Percentiles rank a stretch among this genome's conserved stretches.
These are phyloP conservation scores for Drosophila greeni DNA, from an alignment of 2,888 invertebrate genomes.

Conservation along the genomic window DNA sequence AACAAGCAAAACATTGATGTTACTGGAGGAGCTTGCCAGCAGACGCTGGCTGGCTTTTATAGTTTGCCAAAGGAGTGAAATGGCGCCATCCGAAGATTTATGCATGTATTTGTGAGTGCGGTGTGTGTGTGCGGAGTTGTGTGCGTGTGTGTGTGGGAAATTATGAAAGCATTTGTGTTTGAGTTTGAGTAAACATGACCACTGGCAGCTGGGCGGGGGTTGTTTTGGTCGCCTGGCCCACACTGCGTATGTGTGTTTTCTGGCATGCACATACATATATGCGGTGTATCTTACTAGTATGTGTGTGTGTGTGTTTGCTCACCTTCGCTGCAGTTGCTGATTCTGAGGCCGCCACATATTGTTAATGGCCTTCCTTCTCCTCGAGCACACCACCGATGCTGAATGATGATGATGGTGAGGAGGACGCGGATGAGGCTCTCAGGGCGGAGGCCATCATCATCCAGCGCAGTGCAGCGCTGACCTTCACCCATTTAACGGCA, in stretches of 20 bases:
- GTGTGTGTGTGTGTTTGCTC: conserved; percentile 30
- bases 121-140: conserved; percentile 9
- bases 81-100: conserved; percentile 70
- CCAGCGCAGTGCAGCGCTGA: conserved; percentile 49
- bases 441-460: conserved; percentile 28
- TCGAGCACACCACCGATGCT: conserved; percentile 2
- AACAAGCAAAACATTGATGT: conserved; percentile 62
- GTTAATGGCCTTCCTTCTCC: conserved; percentile 57
- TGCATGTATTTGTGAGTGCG: conserved; percentile 38
- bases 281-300: conserved; percentile 9
- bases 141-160: conserved; percentile 37
- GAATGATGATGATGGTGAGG: conserved; percentile 13
- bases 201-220: conserved; percentile 32
- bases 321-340: conserved; percentile 48
- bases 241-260: conserved; percentile 22
- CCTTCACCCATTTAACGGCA: conserved; percentile 73
- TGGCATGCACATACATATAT: conserved; percentile 9
- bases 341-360: conserved; percentile 47
- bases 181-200: conserved; percentile 60
- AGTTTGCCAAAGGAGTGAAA: conserved; percentile 60
- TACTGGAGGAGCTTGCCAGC: conserved; percentile 50
- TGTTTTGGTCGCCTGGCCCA: conserved; percentile 50
- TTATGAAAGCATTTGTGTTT: conserved; percentile 65
- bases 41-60: conserved; percentile 57
- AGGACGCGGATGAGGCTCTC: conserved; percentile 10